Conservation (phyloP, 2,113 vertebrate genomes). For the Datnioides undecimradiatus region DNA sequence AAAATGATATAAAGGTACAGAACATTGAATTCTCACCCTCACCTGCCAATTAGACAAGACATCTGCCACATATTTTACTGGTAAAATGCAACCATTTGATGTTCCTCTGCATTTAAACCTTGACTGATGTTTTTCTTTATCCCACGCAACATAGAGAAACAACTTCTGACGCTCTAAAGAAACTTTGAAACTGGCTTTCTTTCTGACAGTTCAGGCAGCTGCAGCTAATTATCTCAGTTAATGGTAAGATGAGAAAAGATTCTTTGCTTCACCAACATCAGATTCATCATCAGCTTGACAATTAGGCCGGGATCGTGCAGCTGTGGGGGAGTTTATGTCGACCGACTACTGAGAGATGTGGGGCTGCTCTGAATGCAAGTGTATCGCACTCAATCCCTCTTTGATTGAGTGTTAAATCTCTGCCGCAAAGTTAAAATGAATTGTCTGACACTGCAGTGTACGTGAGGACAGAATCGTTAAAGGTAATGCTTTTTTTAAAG, state of each 20-base stretch:
- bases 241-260: conserved; percentile 60
- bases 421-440: conserved; percentile 35
- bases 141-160: conserved; percentile 26
- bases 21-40: conserved; percentile 23
- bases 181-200: conserved; percentile 15
- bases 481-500: conserved; percentile 41
- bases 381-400: conserved; percentile 29
- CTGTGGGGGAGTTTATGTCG: conserved; percentile 44
- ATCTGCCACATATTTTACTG: background rate
- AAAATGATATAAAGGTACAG: conserved; percentile 28
- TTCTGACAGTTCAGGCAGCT: conserved; percentile 58
- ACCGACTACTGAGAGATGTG: conserved; percentile 31
- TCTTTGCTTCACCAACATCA: conserved; percentile 63
- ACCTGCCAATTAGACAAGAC: conserved; percentile 37
- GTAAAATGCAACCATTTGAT: conserved; percentile 21
- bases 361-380: conserved; percentile 37
- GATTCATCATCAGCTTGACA: conserved; percentile 66
- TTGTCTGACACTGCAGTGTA: background rate
- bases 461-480: conserved; percentile 5
- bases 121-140: conserved; percentile 22
- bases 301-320: conserved; percentile 49
- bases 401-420: conserved; percentile 33
- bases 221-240: conserved; percentile 70
- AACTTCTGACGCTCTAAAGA: conserved; percentile 20
- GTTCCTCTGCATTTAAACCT: background rate